A percentile compares a stretch with the other conserved stretches of the same genome.
Conservation (phyloP, 2,888 invertebrate species). For the Eilema griseolum region DNA sequence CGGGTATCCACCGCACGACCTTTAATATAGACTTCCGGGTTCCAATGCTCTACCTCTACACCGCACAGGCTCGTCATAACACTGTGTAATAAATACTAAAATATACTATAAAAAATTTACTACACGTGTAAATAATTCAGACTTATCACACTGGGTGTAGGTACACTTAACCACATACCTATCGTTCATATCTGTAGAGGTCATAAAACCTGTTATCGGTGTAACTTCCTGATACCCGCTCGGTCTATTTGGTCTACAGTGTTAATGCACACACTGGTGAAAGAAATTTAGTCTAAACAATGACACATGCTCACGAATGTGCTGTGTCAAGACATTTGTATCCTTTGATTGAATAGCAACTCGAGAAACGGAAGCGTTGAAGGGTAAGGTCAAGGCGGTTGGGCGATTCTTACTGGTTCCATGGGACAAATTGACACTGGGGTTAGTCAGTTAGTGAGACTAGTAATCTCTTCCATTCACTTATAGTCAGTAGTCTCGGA, state of each 20-base stretch:
- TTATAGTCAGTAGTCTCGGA: no score
- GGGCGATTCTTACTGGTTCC: no score
- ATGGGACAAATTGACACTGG: no score
- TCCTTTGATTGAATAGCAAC: not conserved
- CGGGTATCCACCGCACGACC: no score
- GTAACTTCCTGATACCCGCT: slow-evolving; percentile 12
- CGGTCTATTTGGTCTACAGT: slow-evolving; percentile 25
- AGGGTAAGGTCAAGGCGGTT: not conserved
- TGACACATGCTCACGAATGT: slow-evolving; percentile 38
- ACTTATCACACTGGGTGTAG: not conserved
- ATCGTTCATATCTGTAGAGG: slow-evolving; percentile 5
- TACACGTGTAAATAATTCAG: not conserved
- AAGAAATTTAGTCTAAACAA: slow-evolving; percentile 57
- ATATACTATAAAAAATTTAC: not conserved
- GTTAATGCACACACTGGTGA: slow-evolving; percentile 21
- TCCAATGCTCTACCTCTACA: not conserved
- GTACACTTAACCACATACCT: slow-evolving; percentile 3
- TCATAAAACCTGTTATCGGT: slow-evolving; percentile 5
- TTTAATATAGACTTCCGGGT: no score
- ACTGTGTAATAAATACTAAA: not conserved
- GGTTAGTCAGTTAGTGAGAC: no score
- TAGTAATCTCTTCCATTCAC: no score
- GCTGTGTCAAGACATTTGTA: slow-evolving; percentile 16
- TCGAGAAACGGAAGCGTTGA: not conserved
- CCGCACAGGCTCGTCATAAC: no score